These are phyloP conservation scores for Chrysochloris asiatica DNA, from an alignment of 2,113 vertebrate species.

Conservation along the genomic window DNA sequence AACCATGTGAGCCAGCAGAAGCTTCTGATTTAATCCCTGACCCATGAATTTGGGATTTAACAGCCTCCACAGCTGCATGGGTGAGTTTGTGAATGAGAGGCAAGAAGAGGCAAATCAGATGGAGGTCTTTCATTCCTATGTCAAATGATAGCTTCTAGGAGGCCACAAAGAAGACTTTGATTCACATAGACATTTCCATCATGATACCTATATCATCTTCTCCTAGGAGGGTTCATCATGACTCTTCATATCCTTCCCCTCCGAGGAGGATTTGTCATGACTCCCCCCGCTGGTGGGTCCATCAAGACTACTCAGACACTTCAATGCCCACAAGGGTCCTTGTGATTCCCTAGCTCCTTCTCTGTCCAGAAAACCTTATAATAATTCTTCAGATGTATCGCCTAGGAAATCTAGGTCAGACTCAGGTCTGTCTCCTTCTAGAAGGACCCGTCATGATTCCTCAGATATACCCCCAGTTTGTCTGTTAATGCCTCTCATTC, in stretches of 20 bases:
- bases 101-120: not conserved
- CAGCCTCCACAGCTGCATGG: not conserved
- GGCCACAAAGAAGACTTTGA: conserved; percentile 56
- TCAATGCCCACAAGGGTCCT: too few relatives aligned
- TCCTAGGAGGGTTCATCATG: conserved; percentile 2
- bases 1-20: not conserved
- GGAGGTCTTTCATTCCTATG: not conserved
- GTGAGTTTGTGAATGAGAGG: not conserved
- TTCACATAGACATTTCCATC: conserved; percentile 4
- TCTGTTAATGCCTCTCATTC: conserved; percentile 19
- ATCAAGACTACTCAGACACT: too few relatives aligned
- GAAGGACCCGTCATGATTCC: not conserved
- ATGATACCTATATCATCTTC: conserved; percentile 58
- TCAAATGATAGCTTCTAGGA: not conserved
- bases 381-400: not conserved
- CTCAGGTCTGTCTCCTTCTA: not conserved
- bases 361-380: not conserved
- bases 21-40: not conserved
- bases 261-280: too few relatives aligned
- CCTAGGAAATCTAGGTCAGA: not conserved
- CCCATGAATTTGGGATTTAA: not conserved
- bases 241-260: conserved; percentile 75
- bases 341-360: conserved; percentile 2
- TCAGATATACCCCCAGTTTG: not conserved
- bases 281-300: too few relatives aligned